Evolutionary conservation across 2,888 invertebrate species (phyloP), one percentile per base, ranked within the genome.

Genomic region (Ormyrus nitidulus): DNA sequence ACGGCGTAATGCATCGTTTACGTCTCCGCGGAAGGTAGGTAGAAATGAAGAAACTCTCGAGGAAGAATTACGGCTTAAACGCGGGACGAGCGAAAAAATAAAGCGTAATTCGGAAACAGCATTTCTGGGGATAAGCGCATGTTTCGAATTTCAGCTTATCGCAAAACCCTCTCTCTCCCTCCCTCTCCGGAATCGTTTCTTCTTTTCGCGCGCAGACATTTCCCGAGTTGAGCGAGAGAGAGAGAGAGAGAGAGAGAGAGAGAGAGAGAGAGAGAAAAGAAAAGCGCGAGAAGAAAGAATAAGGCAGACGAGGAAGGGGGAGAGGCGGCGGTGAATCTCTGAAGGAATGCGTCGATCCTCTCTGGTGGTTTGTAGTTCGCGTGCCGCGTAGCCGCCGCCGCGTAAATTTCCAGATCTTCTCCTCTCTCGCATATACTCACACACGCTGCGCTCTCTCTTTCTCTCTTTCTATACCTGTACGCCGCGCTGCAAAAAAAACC

Each of bases 321-420:
- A 9, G 7, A 11, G 49, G 64, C 70, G n/a, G 77, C 82, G 79
- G 82, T 81, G 83, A 83, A 85, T 84, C 84, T 81, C 80, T 77
- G 77, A 82, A 84, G 84, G 85, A 85, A 85, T 85, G 85, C 83
- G 83, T 83, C 82, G 84, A 84, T 84, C 83, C 82, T 81, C 81
- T 69, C 80, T 82, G 82, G 82, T 83, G 82, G 82, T 83, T 71
- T 78, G 82, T 82, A 79, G 83, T 82, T 84, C 85, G 83, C 84
- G 83, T 85, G 83, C 84, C 84, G 82, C 9, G 10, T 10, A 44
- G 13, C 13, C 58, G 8, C 59, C 59, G 70, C 76, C 70, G 64
- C 65, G 70, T 77, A 61, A 59, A 69, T 69, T 77, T 51, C 64
- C 44, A 65, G 13, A 64, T 74, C 62, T n/a, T 54, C 59, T 58